Evolutionary conservation across 1,140 invertebrate species (phyloP), one percentile per base, ranked within the genome.

Genomic region (Antheraea pernyi): DNA sequence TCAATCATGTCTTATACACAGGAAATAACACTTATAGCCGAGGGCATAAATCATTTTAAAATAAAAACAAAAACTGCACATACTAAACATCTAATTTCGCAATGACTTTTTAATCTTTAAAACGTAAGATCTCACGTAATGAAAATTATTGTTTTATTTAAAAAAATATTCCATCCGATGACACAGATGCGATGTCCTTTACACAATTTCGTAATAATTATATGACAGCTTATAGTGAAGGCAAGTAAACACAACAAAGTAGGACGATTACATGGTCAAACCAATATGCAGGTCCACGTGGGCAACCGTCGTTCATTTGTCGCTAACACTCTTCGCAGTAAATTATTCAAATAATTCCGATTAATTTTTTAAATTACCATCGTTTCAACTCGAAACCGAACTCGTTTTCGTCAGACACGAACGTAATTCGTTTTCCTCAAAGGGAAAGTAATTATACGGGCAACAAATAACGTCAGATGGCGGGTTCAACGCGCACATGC

Each of bases 301-400:
- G 64, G 16, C 7, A 46, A 65, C 18, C 30, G 9, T 9, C 69
- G 65, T 63, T 71, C 63, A 67, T 59, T 67, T 71, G 69, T 70
- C 76, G 71, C 59, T 66, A 53, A 65, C 75, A 73, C 75, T 75
- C 77, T 77, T 73, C 69, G 61, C 37, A 71, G 67, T 67, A 74
- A 77, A 75, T 69, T 71, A 73, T 72, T 72, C 70, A 74, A 79
- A 73, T 37, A 37, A 63, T 53, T 53, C 11, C 46, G 74, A 73
- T 79, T 78, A 65, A 71, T 30, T 70, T 39, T 46, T n/a, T 11
- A 69, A 39, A 19, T 60, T 72, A 78, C 76, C 60, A 71, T 70
- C 73, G 71, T 61, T 70, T 8, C 61, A 3, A 48, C 39, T 65
- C 42, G 42, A 65, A 60, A 42, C 58, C 7, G 58, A 59, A 60